phyloP scores from a whole-genome alignment of 1,140 invertebrate genomes.

The Mercenaria mercenaria region DNA sequence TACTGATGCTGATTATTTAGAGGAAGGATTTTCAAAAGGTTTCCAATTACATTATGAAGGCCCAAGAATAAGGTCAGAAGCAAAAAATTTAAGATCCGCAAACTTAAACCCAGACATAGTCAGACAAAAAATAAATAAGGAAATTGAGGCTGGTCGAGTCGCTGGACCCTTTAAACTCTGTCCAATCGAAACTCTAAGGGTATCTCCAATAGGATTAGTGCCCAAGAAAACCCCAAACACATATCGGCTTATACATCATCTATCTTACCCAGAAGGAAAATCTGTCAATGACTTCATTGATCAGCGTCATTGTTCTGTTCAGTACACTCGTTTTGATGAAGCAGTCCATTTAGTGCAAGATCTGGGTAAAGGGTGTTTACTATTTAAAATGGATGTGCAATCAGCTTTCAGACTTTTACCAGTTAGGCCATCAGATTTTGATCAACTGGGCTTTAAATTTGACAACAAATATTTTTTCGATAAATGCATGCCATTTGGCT shows the following conservation, averaged over 20 bases:
- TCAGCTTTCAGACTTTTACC: slow-evolving; percentile 59
- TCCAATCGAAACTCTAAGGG: slow-evolving; percentile 20
- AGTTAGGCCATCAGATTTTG: slow-evolving; percentile 14
- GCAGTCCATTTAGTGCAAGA: slow-evolving; percentile 59
- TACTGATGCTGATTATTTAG: not conserved
- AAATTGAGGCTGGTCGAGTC: slow-evolving; percentile 25
- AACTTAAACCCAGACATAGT: not conserved
- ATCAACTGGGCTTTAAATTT: slow-evolving; percentile 41
- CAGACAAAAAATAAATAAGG: slow-evolving; percentile 25
- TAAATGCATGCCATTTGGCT: slow-evolving; percentile 42
- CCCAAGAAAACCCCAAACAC: not conserved
- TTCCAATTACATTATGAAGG: slow-evolving; percentile 41
- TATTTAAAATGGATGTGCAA: slow-evolving; percentile 62
- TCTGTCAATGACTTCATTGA: slow-evolving; percentile 65
- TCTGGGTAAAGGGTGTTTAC: slow-evolving; percentile 3
- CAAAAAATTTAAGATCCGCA: slow-evolving; percentile 43
- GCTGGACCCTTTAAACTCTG: slow-evolving; percentile 14
- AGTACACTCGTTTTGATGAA: slow-evolving; percentile 66
- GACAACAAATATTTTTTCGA: slow-evolving; percentile 14
- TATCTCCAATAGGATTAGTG: slow-evolving; percentile 34
- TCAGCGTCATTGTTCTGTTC: slow-evolving; percentile 59
- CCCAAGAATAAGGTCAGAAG: not conserved
- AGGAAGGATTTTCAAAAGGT: slow-evolving; percentile 41
- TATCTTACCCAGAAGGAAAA: slow-evolving; percentile 46
- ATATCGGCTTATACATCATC: slow-evolving; percentile 51